Evolutionary conservation across 2,888 invertebrate species (phyloP), one percentile per base, ranked within the genome.

Genomic region (Polydrusus cervinus): DNA sequence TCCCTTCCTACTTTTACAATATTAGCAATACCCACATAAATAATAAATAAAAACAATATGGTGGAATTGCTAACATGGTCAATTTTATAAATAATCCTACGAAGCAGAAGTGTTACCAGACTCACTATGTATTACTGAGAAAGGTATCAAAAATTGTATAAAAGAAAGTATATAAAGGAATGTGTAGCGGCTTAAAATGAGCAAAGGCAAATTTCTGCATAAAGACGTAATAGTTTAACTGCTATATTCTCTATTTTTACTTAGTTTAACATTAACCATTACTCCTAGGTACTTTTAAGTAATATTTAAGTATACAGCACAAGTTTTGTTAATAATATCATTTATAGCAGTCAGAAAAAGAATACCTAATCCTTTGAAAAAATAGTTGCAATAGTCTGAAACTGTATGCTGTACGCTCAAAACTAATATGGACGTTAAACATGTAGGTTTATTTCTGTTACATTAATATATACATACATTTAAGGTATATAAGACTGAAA

Each of bases 351-450:
- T 80, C 76, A 75, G 55, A 55, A 74, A 78, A 14, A 34, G 65
- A 34, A 34, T 34, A 34, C 34, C 34, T 47, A 64, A 3, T 64
- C 20, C 47, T 30, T 65, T 40, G 70, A 73, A 77, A 78, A 77
- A 51, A 73, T 55, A 68, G n/a, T 69, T 71, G 72, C 74, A 74
- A 38, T 74, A 64, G 69, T 16, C 51, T 43, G 20, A 18, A 80
- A 76, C 76, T 71, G 40, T 83, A 84, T 86, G 86, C 86, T 86
- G 84, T 84, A 85, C 81, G 86, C 86, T 81, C 85, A 84, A 85
- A 84, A 83, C 81, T 81, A 84, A 83, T 83, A 82, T 86, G 86
- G 86, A 86, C 86, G 86, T 86, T 85, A 84, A 86, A 86, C 85
- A 86, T 86, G 85, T 85, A 86, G 84, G 83, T 84, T 81, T 78